Base-by-base conservation (phyloP, 2,888 invertebrate genomes). In the Aproaerema taeniolella region DNA sequence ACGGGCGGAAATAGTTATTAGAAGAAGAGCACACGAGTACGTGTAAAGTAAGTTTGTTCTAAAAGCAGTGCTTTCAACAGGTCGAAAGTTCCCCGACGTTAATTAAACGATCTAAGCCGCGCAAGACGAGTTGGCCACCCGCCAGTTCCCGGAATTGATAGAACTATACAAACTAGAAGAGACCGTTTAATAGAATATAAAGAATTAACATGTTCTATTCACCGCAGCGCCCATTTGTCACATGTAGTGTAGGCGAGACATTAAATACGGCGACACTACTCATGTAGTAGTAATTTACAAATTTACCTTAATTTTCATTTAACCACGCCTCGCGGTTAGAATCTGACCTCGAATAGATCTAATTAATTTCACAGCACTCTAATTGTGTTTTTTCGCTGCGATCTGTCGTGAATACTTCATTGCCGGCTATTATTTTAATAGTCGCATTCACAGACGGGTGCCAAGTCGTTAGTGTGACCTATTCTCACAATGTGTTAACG, bases 51-150 rank as follows among this genome's bases (percentile, higher is more conserved):
- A 70, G 70, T 75, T 68, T 63, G 69, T 52, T 67, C 63, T 65
- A 66, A 74, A 77, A 79, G 72, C 77, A 58, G 60, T 52, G 74
- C 73, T 83, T 78, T 85, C 85, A 85, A 85, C 83, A 85, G 83
- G 85, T 83, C 77, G 73, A 74, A 82, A 82, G 82, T 82, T 83
- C 76, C 75, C 73, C 75, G 80, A 79, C 80, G 81, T 82, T 82
- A 83, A 85, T 85, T 83, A 83, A 81, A 83, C 77, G 78, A 75
- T 80, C 78, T 76, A 74, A 79, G 78, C 71, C 74, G 67, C 63
- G 67, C 66, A 61, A 69, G 71, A 67, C 65, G 64, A 66, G 60
- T 71, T 82, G 83, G 83, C 73, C 45, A 54, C 59, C 55, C 52
- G 72, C 83, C 83, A 82, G 67, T 67, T 52, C 52, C 59, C 56